Base-by-base conservation (phyloP, 2,888 invertebrate species). In the Tinea semifulvella region DNA sequence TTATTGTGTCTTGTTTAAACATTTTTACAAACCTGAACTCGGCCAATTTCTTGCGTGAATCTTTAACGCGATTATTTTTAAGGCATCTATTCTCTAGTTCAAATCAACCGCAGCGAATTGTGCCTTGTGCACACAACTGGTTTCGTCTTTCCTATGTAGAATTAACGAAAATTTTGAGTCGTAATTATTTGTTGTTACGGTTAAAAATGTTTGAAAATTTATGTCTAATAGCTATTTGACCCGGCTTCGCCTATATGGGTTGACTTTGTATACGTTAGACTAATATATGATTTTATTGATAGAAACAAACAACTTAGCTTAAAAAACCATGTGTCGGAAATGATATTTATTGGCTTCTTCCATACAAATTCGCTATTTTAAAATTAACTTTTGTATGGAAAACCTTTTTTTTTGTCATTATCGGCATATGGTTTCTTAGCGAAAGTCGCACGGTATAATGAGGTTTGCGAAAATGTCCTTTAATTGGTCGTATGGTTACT, bases 101-200 rank as follows among this genome's bases (percentile, higher is more conserved):
- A 69, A 70, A 64, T 68, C 68, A 69, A 71, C 68, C 77, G 72
- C 67, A 70, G 70, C 76, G 66, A 65, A 72, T 75, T 73, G 61
- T 53, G 59, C 53, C 53, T 22, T 22, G 2, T 3, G 14, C 31
- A 31, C 31, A 31, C 31, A 31, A 7, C 14, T 31, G 31, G 31
- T 11, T 31, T 14, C n/a, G 6, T n/a, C 14, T 31, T 4, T 13
- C 31, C 14, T 31, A n/a, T 13, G 2, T 13, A n/a, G 5, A 11
- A 13, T 14, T 13, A 13, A n/a, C 3, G 14, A 7, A 4, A 2
- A 11, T 31, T 31, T 31, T 31, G 7, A 13, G 2, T 7, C 3
- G 11, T 31, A 13, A 2, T 31, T 2, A 11, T 2, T 31, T 13
- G 31, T 11, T 6, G 11, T 31, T 14, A 13, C 13, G 7, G 14